Conservation (phyloP, 2,888 invertebrate species). For the Strigamia maritima region DNA sequence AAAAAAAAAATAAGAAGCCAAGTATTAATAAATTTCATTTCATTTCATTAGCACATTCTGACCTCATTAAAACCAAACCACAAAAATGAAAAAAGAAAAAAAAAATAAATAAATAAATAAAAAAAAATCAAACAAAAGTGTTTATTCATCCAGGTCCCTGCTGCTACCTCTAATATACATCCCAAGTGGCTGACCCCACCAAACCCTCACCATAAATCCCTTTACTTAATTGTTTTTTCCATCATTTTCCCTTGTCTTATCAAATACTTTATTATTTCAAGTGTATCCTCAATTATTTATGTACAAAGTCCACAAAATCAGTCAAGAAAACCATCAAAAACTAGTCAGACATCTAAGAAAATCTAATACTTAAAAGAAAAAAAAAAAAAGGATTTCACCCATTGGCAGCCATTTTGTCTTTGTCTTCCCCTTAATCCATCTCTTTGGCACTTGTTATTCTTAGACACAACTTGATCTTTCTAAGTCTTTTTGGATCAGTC, state of each 20-base stretch:
- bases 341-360: background rate
- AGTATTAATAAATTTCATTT: background rate
- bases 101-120: background rate
- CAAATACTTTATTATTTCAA: too few species aligned
- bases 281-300: constrained; percentile 21
- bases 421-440: constrained; percentile 12
- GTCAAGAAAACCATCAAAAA: background rate
- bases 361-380: background rate
- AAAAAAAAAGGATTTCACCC: background rate
- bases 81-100: background rate
- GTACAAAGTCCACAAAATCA: background rate
- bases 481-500: background rate
- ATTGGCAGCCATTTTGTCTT: background rate
- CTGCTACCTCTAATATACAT: constrained; percentile 16
- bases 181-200: background rate
- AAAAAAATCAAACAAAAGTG: background rate
- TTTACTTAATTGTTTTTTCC: constrained; percentile 4
- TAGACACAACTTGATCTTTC: constrained; percentile 21
- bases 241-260: background rate
- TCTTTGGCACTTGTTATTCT: constrained; percentile 18
- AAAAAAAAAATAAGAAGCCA: background rate
- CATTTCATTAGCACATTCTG: background rate
- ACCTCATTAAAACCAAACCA: background rate
- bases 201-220: background rate
- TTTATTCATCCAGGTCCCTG: background rate